phyloP scores from a whole-genome alignment of 2,113 vertebrate species.

The Ailuropoda melanoleuca region DNA sequence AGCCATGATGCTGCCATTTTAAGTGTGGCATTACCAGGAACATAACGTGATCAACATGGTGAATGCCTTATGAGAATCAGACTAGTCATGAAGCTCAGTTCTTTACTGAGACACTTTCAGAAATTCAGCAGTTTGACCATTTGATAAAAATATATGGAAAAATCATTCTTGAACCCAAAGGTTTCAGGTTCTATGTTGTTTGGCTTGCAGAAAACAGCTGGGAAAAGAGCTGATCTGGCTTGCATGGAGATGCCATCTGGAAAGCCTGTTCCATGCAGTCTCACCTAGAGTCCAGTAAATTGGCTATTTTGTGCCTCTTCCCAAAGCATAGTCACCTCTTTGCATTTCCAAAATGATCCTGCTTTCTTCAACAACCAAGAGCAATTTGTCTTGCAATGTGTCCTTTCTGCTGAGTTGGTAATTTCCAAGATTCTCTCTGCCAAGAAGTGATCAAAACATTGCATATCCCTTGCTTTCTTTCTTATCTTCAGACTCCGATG shows the following conservation, averaged over 20 bases:
- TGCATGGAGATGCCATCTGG: constrained; percentile 77
- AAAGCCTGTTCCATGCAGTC: constrained; percentile 61
- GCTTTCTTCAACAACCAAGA: constrained; percentile 81
- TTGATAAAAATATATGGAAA: neutral
- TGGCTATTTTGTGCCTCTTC: constrained; percentile 78
- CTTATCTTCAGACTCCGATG: constrained; percentile 80
- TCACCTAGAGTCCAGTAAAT: constrained; percentile 60
- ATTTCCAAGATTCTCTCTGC: constrained; percentile 77
- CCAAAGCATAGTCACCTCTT: constrained; percentile 81
- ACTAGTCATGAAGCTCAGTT: neutral
- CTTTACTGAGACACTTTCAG: neutral
- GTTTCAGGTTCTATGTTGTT: neutral
- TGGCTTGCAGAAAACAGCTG: constrained; percentile 73
- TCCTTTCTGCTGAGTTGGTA: constrained; percentile 64
- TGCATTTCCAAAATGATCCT: constrained; percentile 76
- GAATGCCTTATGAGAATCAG: neutral
- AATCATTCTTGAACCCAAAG: constrained; percentile 12
- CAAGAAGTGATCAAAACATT: constrained; percentile 72
- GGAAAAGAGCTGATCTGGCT: constrained; percentile 76
- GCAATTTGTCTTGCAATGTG: constrained; percentile 80
- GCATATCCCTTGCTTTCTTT: constrained; percentile 81
- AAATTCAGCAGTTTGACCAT: constrained; percentile 27
- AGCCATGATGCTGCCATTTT: neutral
- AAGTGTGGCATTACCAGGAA: neutral
- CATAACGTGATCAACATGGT: neutral